phyloP scores from a whole-genome alignment of 2,113 vertebrate species.

The Gymnarchus niloticus region DNA sequence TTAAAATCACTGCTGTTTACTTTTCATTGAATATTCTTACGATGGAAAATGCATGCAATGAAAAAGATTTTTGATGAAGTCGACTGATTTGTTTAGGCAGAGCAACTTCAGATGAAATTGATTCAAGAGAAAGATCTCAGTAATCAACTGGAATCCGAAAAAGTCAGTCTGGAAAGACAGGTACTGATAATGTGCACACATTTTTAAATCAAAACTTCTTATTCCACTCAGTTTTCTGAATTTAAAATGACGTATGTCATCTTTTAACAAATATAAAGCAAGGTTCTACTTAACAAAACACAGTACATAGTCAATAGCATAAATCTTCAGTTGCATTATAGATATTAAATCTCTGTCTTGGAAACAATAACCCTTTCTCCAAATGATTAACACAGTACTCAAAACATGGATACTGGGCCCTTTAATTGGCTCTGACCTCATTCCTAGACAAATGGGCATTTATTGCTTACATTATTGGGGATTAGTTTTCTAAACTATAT shows the following conservation, averaged over 20 bases:
- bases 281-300: not conserved
- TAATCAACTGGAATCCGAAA: constrained; percentile 61
- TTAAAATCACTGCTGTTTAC: not conserved
- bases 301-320: not conserved
- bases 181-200: constrained; percentile 43
- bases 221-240: not conserved
- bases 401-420: no score
- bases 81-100: constrained; percentile 43
- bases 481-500: no score
- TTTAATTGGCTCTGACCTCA: no score
- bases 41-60: no score
- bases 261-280: not conserved
- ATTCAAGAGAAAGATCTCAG: constrained; percentile 63
- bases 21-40: not conserved
- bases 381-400: not conserved
- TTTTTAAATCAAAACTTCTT: not conserved
- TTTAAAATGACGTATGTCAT: not conserved
- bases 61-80: not conserved
- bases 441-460: no score
- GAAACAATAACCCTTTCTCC: no score
- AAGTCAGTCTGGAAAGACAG: constrained; percentile 58
- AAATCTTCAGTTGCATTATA: no score
- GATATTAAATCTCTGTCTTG: not conserved
- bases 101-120: constrained; percentile 65
- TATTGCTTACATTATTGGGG: no score